Conservation (phyloP, 2,888 invertebrate genomes). For the Morpho deidamia region DNA sequence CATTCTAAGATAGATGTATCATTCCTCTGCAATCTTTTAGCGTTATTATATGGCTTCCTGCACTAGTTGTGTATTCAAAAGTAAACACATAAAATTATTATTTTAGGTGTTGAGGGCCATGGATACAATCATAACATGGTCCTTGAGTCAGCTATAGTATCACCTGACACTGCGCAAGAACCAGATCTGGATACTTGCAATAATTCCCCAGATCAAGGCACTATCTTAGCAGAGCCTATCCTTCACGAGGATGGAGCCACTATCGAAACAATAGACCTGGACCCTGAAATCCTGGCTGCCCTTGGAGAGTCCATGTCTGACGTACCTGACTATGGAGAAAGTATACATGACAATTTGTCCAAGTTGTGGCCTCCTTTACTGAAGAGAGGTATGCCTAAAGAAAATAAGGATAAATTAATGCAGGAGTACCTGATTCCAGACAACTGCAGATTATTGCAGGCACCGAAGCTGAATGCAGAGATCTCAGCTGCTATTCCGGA, state of each 20-base stretch:
- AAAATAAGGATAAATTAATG: constrained; percentile 13
- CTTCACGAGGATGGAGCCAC: not conserved
- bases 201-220: not conserved
- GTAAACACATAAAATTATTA: not conserved
- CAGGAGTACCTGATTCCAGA: constrained; percentile 9
- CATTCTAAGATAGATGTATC: not conserved
- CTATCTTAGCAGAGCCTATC: not conserved
- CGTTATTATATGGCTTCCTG: not conserved
- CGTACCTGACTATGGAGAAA: constrained; percentile 9
- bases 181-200: not conserved
- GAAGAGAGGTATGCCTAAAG: constrained; percentile 19
- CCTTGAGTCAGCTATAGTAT: not conserved
- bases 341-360: constrained; percentile 16
- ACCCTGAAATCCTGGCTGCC: constrained; percentile 16
- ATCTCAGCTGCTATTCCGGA: constrained; percentile 17
- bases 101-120: not conserved
- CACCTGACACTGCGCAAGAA: not conserved
- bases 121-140: not conserved
- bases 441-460: constrained; percentile 10
- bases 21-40: not conserved
- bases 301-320: constrained; percentile 13
- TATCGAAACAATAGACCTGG: not conserved
- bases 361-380: constrained; percentile 18
- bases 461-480: constrained; percentile 16
- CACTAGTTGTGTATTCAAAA: too few relatives aligned